These are phyloP conservation scores for Lasaia peninsularis DNA, from an alignment of 1,140 invertebrate species.

Conservation along the genomic window DNA sequence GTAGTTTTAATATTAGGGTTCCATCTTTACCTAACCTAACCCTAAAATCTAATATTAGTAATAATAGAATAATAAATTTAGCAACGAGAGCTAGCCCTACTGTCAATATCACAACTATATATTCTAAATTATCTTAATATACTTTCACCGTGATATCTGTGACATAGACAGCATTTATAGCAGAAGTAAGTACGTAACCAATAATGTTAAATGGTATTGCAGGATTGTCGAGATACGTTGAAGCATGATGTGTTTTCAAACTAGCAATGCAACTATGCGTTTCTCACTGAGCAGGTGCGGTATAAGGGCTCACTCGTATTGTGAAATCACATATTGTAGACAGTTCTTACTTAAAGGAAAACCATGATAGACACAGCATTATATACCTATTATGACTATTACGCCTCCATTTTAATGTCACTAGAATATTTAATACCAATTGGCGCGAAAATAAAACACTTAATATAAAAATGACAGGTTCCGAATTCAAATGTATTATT, in stretches of 20 bases:
- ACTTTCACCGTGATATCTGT: conserved; percentile 10
- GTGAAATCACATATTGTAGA: conserved; percentile 28
- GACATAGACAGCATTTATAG: conserved; percentile 9
- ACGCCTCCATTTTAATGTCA: too few relatives aligned
- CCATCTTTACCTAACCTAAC: too few relatives aligned
- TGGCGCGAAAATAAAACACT: too few relatives aligned
- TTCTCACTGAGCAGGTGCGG: conserved; percentile 7
- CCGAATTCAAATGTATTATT: too few relatives aligned
- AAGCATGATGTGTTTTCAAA: conserved; percentile 11
- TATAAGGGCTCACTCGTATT: conserved; percentile 30
- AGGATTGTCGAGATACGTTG: conserved; percentile 16
- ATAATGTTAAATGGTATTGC: conserved; percentile 12
- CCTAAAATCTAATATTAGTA: too few relatives aligned
- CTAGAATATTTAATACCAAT: too few relatives aligned
- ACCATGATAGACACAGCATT: too few relatives aligned
- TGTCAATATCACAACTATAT: not conserved
- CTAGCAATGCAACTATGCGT: conserved; percentile 17
- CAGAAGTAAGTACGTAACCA: conserved; percentile 8
- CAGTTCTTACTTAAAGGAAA: too few relatives aligned
- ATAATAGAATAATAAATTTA: too few relatives aligned
- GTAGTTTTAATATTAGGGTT: too few relatives aligned
- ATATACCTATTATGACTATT: too few relatives aligned
- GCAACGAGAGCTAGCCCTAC: not conserved
- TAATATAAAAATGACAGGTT: too few relatives aligned
- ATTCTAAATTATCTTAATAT: conserved; percentile 7